Percentiles rank a stretch among this genome's conserved stretches.
These are phyloP conservation scores for Ommatoiulus sabulosus DNA, from an alignment of 2,888 invertebrate species.

Conservation along the genomic window DNA sequence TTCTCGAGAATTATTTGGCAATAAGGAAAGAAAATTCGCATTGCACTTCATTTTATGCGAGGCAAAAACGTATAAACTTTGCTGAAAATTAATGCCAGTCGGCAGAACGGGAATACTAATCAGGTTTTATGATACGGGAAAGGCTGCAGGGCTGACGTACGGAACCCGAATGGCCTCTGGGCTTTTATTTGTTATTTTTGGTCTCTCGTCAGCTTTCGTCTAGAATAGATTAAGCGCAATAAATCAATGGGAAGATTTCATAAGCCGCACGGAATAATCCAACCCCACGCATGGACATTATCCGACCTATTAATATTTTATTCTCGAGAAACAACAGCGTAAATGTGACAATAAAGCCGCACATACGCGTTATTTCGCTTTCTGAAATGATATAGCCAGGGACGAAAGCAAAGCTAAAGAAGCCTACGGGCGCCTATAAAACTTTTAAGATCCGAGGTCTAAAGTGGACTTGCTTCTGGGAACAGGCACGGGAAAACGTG, in stretches of 20 bases:
- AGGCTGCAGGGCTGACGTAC: not conserved
- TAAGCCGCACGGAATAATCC: not conserved
- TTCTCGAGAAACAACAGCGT: not conserved
- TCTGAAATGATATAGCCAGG: not conserved
- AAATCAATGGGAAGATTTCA: conserved; percentile 31
- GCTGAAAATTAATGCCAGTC: too few relatives aligned
- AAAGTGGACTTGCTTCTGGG: not conserved
- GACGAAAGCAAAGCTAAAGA: not conserved
- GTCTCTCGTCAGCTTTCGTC: not conserved
- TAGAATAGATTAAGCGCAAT: not conserved
- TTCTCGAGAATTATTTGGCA: too few relatives aligned
- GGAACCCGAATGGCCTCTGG: not conserved
- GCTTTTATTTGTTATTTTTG: not conserved
- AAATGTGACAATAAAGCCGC: not conserved
- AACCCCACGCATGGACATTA: conserved; percentile 11
- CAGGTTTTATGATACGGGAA: not conserved
- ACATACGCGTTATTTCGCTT: not conserved
- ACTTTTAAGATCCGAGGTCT: not conserved
- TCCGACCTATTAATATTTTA: conserved; percentile 21
- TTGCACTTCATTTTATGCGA: too few relatives aligned
- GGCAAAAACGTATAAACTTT: too few relatives aligned
- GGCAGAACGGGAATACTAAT: too few relatives aligned
- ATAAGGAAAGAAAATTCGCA: too few relatives aligned
- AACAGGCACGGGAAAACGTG: not conserved
- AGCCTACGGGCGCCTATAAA: not conserved